A percentile compares a stretch with the other conserved stretches of the same genome.
Evolutionary conservation across 2,113 vertebrate genomes (phyloP).

Genomic region (Saguinus midas): DNA sequence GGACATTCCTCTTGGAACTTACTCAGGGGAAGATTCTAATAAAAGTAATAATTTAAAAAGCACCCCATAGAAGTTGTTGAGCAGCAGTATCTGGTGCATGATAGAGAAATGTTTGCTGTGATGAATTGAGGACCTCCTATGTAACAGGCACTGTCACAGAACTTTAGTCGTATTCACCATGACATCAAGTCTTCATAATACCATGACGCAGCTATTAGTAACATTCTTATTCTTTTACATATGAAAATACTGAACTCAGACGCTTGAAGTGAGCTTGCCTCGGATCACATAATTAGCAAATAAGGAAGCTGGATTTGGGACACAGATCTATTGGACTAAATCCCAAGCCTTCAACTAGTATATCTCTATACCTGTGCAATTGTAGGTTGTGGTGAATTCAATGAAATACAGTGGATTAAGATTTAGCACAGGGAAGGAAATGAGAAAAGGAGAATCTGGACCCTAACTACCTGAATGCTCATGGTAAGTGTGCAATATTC

Average conservation of each 20-base stretch:
- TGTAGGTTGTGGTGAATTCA: rapidly evolving
- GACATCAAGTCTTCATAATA: background rate
- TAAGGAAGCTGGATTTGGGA: background rate
- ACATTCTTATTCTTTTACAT: background rate
- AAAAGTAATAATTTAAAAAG: background rate
- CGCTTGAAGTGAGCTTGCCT: background rate
- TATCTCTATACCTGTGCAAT: rapidly evolving
- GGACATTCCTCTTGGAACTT: background rate
- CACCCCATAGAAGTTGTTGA: background rate
- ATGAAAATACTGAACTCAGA: background rate
- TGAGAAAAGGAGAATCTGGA: background rate
- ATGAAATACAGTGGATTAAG: background rate
- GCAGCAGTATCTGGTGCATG: background rate
- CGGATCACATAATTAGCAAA: rapidly evolving
- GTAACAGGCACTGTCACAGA: background rate
- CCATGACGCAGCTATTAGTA: background rate
- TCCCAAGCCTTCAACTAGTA: rapidly evolving
- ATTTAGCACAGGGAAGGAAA: background rate
- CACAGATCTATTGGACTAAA: background rate
- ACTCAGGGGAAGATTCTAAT: background rate
- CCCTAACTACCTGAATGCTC: background rate
- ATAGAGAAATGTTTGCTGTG: background rate
- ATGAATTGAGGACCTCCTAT: background rate
- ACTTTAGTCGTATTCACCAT: no score
- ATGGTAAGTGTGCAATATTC: background rate